Conservation (phyloP, 2,797 vertebrate species). For the Salarias fasciatus region DNA sequence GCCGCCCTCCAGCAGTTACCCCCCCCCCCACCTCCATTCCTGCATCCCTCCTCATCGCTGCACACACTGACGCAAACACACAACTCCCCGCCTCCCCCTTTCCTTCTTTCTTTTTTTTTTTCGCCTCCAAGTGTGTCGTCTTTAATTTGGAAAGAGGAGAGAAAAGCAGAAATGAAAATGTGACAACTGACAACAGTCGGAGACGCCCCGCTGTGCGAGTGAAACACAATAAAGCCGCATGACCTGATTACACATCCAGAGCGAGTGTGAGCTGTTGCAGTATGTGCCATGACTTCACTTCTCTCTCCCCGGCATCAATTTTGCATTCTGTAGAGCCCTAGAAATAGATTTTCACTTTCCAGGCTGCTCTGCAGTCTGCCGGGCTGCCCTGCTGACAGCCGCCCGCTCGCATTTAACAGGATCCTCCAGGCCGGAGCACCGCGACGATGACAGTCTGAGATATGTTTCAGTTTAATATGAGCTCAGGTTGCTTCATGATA, state of each 20-base stretch:
- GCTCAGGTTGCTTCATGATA: constrained; percentile 27
- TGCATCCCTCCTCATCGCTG: constrained; percentile 17
- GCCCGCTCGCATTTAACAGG: constrained; percentile 41
- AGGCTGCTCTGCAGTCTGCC: constrained; percentile 46
- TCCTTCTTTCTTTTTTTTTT: constrained; percentile 10
- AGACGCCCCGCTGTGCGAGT: constrained; percentile 22
- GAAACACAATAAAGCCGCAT: constrained; percentile 28
- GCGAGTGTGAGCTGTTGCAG: constrained; percentile 21
- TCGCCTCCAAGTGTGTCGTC: too few species aligned
- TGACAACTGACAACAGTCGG: constrained; percentile 12
- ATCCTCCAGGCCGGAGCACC: constrained; percentile 44
- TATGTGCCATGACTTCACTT: constrained; percentile 31
- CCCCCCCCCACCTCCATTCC: constrained; percentile 17
- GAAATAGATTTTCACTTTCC: constrained; percentile 67
- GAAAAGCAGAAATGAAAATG: background rate
- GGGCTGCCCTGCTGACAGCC: constrained; percentile 65
- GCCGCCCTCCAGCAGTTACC: constrained; percentile 14
- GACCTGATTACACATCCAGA: constrained; percentile 59
- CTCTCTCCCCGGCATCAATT: constrained; percentile 47
- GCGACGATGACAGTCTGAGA: constrained; percentile 50
- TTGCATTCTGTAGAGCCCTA: constrained; percentile 53
- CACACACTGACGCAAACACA: constrained; percentile 9
- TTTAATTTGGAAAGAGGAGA: constrained; percentile 4
- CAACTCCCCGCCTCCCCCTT: background rate
- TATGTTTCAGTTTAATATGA: constrained; percentile 42